Evolutionary conservation across 2,797 vertebrate species (phyloP).

Genomic region (Dendrocincla fuliginosa): DNA sequence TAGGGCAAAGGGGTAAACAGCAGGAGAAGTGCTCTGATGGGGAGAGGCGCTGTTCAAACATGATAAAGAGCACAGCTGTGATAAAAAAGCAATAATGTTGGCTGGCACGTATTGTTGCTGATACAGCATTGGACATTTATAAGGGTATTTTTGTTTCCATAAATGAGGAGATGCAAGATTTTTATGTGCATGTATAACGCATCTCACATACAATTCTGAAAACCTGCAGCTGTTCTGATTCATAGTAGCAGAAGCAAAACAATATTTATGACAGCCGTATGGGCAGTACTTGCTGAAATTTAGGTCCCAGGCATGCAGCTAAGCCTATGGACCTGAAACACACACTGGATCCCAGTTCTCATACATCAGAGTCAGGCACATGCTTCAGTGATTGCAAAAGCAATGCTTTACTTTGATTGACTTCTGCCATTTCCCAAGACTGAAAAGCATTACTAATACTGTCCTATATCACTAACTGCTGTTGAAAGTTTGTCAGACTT

Average conservation of each 20-base stretch:
- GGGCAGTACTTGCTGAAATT: neutral
- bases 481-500: neutral
- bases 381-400: neutral
- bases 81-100: neutral
- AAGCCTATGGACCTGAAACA: neutral
- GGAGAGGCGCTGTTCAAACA: neutral
- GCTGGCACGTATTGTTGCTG: neutral
- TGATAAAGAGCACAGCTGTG: neutral
- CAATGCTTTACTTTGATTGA: neutral
- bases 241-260: neutral
- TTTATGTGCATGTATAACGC: neutral
- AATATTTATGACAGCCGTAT: neutral
- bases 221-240: neutral
- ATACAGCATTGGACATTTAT: neutral
- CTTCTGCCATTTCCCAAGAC: neutral
- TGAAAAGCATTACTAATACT: neutral
- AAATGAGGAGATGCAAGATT: neutral
- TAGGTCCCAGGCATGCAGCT: neutral
- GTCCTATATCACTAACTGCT: neutral
- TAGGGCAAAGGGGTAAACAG: slow-evolving; percentile 3
- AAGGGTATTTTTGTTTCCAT: neutral
- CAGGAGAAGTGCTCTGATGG: neutral
- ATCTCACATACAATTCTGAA: neutral
- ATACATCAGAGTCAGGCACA: neutral
- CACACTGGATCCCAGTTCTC: neutral